phyloP scores from a whole-genome alignment of 2,888 invertebrate genomes.

The Drosophila cracens region DNA sequence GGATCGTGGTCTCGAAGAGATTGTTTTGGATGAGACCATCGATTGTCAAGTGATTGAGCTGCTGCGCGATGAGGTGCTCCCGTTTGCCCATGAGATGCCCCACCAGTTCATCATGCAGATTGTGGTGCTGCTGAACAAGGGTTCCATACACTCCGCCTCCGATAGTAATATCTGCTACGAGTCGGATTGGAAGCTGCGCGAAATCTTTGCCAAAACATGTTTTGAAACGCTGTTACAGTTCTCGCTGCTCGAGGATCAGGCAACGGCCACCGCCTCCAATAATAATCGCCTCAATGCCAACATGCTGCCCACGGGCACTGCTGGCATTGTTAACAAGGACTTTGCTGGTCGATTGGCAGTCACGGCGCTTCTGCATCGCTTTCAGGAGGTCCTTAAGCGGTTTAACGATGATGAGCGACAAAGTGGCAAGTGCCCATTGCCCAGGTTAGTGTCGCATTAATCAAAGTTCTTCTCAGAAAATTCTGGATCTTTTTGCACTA shows the following conservation, averaged over 20 bases:
- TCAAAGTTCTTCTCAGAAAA: too few relatives aligned
- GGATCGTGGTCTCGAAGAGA: conserved; percentile 87
- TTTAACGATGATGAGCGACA: conserved; percentile 94
- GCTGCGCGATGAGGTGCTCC: conserved; percentile 92
- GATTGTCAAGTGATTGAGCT: conserved; percentile 93
- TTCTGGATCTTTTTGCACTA: too few relatives aligned
- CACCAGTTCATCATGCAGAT: conserved; percentile 93
- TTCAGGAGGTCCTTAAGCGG: conserved; percentile 95
- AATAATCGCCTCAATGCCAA: conserved; percentile 82
- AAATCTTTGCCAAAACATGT: conserved; percentile 98
- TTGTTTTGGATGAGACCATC: conserved; percentile 90
- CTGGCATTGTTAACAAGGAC: conserved; percentile 85
- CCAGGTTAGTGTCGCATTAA: conserved; percentile 86
- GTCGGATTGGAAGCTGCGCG: conserved; percentile 92
- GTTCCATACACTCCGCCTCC: conserved; percentile 92
- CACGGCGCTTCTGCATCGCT: conserved; percentile 95
- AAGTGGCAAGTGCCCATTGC: conserved; percentile 93
- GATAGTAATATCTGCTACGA: conserved; percentile 89
- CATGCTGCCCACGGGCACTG: conserved; percentile 52
- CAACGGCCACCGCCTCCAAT: conserved; percentile 84
- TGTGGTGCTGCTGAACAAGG: conserved; percentile 93
- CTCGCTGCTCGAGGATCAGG: conserved; percentile 91
- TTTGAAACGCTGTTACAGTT: conserved; percentile 98
- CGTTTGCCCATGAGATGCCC: conserved; percentile 91
- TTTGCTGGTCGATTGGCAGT: conserved; percentile 93